Evolutionary conservation across 2,113 vertebrate genomes (phyloP).

Genomic region (Thunnus maccoyii): DNA sequence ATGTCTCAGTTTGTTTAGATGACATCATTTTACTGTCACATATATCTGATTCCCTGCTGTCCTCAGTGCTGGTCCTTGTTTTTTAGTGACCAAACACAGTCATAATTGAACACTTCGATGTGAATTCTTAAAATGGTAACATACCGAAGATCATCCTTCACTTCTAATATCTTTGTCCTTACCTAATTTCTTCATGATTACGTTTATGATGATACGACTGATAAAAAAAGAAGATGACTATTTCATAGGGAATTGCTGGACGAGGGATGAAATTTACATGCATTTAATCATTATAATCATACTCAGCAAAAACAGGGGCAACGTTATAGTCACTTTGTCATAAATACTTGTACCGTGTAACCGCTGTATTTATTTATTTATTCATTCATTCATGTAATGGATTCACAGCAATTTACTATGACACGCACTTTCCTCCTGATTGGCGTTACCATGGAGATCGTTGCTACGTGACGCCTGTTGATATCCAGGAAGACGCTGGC

Average conservation of each 20-base stretch:
- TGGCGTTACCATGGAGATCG: conserved; percentile 77
- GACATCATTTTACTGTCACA: conserved; percentile 10
- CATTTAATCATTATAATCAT: neutral
- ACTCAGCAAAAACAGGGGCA: neutral
- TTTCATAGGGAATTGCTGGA: no score
- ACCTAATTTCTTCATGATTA: no score
- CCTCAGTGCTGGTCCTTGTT: neutral
- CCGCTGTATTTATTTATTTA: neutral
- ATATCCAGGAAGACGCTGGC: conserved; percentile 79
- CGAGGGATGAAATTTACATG: no score
- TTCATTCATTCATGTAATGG: neutral
- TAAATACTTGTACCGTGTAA: neutral
- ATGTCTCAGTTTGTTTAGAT: conserved; percentile 28
- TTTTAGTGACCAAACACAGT: conserved; percentile 10
- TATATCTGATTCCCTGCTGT: no score
- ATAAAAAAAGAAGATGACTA: no score
- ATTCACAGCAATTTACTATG: neutral
- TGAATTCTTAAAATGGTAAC: no score
- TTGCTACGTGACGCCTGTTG: conserved; percentile 79
- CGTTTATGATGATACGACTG: no score
- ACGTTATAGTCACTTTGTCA: neutral
- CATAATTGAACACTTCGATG: neutral
- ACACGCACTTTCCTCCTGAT: conserved; percentile 7
- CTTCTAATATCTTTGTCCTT: no score
- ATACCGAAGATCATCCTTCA: no score